Evolutionary conservation across 1,140 invertebrate species (phyloP).

Genomic region (Aporrectodea caliginosa): DNA sequence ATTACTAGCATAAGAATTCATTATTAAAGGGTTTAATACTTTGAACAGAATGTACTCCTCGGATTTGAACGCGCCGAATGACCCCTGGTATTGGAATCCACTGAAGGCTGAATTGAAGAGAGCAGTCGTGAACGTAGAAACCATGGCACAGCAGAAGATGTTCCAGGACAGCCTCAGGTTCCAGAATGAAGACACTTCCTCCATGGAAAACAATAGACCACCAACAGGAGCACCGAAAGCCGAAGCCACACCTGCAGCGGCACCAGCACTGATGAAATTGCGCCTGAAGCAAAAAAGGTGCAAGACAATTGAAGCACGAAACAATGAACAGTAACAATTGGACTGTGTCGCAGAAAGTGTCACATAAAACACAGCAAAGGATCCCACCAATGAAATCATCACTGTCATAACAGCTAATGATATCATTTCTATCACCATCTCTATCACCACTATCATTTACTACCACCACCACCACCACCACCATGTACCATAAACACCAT

Average conservation of each 20-base stretch:
- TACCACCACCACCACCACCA: too few relatives aligned
- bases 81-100: constrained; percentile 50
- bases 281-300: constrained; percentile 74
- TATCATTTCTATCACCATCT: too few relatives aligned
- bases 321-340: too few relatives aligned
- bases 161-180: constrained; percentile 56
- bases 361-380: too few relatives aligned
- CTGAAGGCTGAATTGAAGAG: constrained; percentile 56
- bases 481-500: too few relatives aligned
- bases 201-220: constrained; percentile 92
- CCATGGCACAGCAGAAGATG: constrained; percentile 58
- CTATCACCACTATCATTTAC: too few relatives aligned
- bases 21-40: constrained; percentile 6
- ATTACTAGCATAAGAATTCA: not conserved
- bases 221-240: constrained; percentile 96
- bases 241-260: constrained; percentile 87
- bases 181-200: constrained; percentile 69
- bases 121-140: constrained; percentile 56
- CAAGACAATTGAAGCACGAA: too few relatives aligned
- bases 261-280: constrained; percentile 96
- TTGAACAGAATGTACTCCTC: constrained; percentile 51
- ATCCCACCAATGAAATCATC: too few relatives aligned
- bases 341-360: too few relatives aligned
- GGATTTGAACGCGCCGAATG: constrained; percentile 55
- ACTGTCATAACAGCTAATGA: too few relatives aligned